Conservation (phyloP, 2,888 invertebrate genomes). For the Patella pellucida region DNA sequence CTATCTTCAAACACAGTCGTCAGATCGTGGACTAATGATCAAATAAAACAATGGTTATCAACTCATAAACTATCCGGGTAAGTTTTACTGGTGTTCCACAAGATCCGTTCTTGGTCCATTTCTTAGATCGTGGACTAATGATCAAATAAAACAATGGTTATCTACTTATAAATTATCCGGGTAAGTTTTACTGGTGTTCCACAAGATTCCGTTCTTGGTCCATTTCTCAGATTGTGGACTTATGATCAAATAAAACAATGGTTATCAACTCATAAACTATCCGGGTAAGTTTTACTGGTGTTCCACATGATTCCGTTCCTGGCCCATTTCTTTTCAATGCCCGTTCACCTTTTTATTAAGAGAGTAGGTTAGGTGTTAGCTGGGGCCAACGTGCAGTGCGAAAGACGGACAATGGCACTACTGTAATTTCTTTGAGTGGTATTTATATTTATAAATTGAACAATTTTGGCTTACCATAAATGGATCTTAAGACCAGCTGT, state of each 20-base stretch:
- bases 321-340: no score
- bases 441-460: no score
- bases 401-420: no score
- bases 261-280: background rate
- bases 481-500: no score
- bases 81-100: background rate
- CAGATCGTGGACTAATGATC: background rate
- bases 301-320: background rate
- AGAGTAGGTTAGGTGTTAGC: no score
- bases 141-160: background rate
- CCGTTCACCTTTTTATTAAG: no score
- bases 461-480: no score
- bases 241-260: background rate
- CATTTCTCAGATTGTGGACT: background rate
- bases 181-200: background rate
- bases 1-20: background rate
- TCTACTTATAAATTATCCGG: background rate
- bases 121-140: background rate
- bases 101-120: background rate
- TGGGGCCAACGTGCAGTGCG: no score
- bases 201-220: background rate
- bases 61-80: background rate
- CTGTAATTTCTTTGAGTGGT: no score
- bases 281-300: background rate
- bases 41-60: background rate